Evolutionary conservation across 2,888 invertebrate genomes (phyloP).

Genomic region (Malthinus seriepunctatus): DNA sequence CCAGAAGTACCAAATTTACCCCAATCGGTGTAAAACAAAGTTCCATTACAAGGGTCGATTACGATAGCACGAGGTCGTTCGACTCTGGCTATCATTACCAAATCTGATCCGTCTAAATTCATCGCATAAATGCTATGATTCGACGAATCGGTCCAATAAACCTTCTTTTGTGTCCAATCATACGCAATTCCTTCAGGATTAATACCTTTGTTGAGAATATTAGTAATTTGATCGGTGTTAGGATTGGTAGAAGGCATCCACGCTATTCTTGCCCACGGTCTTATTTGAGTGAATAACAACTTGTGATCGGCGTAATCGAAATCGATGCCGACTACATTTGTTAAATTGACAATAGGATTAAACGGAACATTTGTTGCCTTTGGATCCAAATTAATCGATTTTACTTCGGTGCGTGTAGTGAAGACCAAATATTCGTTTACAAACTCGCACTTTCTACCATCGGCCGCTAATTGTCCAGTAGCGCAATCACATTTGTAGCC

Average conservation of each 20-base stretch:
- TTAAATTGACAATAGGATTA: conserved; percentile 80
- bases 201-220: conserved; percentile 76
- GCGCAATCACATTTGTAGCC: conserved; percentile 89
- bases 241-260: conserved; percentile 78
- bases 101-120: conserved; percentile 84
- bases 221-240: conserved; percentile 63
- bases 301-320: conserved; percentile 89
- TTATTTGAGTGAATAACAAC: conserved; percentile 90
- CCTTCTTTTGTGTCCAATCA: conserved; percentile 97
- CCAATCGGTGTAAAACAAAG: conserved; percentile 95
- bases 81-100: conserved; percentile 91
- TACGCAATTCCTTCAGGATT: conserved; percentile 94
- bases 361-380: conserved; percentile 82
- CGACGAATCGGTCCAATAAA: conserved; percentile 97
- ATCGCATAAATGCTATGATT: conserved; percentile 94
- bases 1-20: conserved; percentile 90
- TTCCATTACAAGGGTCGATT: conserved; percentile 95
- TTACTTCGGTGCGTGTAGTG: conserved; percentile 91
- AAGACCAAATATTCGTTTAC: conserved; percentile 91
- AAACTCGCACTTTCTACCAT: conserved; percentile 73
- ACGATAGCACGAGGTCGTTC: conserved; percentile 94
- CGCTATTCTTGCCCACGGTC: conserved; percentile 88
- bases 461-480: conserved; percentile 73
- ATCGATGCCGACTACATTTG: conserved; percentile 93
- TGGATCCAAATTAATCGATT: conserved; percentile 88